A percentile compares a stretch with the other conserved stretches of the same genome.
Conservation (phyloP, 2,888 invertebrate genomes). For the Griposia aprilina region DNA sequence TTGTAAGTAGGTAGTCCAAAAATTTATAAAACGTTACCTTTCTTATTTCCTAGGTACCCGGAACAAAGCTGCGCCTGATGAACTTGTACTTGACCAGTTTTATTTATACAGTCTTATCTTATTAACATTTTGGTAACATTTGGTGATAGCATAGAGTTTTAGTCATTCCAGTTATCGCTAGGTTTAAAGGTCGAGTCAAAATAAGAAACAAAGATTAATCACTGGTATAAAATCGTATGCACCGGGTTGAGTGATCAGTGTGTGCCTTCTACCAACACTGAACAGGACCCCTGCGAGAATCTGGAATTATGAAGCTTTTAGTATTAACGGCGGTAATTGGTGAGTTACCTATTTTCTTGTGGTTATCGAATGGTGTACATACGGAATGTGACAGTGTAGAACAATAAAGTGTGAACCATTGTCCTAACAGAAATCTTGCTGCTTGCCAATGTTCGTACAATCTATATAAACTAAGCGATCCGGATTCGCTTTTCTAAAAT, state of each 20-base stretch:
- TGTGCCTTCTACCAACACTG: slow-evolving; percentile 68
- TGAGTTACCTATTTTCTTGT: slow-evolving; percentile 69
- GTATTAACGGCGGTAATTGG: slow-evolving; percentile 83
- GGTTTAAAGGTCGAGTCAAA: slow-evolving; percentile 44
- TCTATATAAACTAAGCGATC: not conserved
- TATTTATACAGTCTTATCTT: not conserved
- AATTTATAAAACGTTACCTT: not conserved
- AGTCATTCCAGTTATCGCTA: slow-evolving; percentile 39
- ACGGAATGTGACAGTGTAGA: not conserved
- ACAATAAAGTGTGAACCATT: not conserved
- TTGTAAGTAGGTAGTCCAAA: not conserved
- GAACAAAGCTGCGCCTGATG: not conserved
- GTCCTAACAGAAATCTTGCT: not conserved
- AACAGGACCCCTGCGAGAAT: slow-evolving; percentile 56
- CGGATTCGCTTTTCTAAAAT: not conserved
- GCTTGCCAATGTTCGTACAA: not conserved
- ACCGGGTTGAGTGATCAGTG: slow-evolving; percentile 63
- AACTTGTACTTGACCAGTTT: not conserved
- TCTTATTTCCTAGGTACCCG: not conserved
- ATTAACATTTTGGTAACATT: not conserved
- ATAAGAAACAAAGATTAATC: slow-evolving; percentile 67
- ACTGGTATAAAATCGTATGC: slow-evolving; percentile 76
- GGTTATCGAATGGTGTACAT: not conserved
- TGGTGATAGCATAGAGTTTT: slow-evolving; percentile 1
- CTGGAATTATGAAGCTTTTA: slow-evolving; percentile 78